Percentiles rank a stretch among this genome's conserved stretches.
Evolutionary conservation across 2,797 vertebrate genomes (phyloP).

Genomic region (Diceros bicornis): DNA sequence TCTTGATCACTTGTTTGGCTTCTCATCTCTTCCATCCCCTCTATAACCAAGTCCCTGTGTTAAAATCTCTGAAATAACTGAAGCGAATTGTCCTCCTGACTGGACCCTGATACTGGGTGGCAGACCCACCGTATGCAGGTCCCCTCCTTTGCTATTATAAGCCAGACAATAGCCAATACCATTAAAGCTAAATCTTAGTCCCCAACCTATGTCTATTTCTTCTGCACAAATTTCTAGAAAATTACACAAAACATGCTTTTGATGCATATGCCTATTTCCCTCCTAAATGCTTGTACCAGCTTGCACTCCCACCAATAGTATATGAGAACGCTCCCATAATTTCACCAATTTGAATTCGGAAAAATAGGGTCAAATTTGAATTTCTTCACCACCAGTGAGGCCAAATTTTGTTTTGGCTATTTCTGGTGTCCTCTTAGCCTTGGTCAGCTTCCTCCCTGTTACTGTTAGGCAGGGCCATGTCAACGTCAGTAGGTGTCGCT

Average conservation of each 20-base stretch:
- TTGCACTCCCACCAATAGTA: not conserved
- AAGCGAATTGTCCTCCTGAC: not conserved
- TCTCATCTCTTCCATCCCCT: not conserved
- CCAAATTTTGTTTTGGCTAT: not conserved
- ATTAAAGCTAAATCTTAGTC: not conserved
- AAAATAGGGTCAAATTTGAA: not conserved
- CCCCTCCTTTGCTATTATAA: not conserved
- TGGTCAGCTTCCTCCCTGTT: not conserved
- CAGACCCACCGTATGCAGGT: not conserved
- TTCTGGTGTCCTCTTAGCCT: not conserved
- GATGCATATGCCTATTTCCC: not conserved
- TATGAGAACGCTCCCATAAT: not conserved
- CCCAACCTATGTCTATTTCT: not conserved
- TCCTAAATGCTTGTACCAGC: not conserved
- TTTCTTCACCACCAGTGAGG: not conserved
- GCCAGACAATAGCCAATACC: not conserved
- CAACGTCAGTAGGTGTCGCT: not conserved
- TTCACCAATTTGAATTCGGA: not conserved
- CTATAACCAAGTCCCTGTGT: not conserved
- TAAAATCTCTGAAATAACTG: not conserved
- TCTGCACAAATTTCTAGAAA: slow-evolving; percentile 30
- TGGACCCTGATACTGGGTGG: not conserved
- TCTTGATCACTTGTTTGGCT: not conserved
- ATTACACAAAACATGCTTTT: not conserved
- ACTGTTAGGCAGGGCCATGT: not conserved